A percentile compares a stretch with the other conserved stretches of the same genome.
These are phyloP conservation scores for Catharus minimus DNA, from an alignment of 2,113 vertebrate species.

Conservation along the genomic window DNA sequence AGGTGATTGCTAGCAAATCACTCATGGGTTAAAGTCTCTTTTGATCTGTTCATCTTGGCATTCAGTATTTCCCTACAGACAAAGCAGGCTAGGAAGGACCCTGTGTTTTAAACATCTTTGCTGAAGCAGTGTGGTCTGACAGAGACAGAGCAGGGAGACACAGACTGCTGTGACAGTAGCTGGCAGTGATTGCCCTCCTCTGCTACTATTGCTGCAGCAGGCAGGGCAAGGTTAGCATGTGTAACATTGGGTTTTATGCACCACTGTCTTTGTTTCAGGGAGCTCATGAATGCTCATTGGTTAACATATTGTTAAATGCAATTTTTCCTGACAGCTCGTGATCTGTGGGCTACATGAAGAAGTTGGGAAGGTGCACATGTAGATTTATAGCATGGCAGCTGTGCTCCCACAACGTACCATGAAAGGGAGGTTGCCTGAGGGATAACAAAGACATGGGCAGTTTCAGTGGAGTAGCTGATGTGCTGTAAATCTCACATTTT, in stretches of 20 bases:
- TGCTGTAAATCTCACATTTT: slow-evolving; percentile 10
- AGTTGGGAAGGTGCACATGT: not conserved
- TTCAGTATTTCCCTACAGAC: not conserved
- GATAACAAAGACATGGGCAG: not conserved
- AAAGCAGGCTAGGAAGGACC: not conserved
- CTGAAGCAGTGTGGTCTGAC: not conserved
- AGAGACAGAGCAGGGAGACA: fast-evolving
- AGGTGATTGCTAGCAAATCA: not conserved
- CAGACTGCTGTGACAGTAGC: not conserved
- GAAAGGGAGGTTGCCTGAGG: not conserved
- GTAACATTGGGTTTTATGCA: not conserved
- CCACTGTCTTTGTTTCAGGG: not conserved
- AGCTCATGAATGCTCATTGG: not conserved
- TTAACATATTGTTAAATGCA: not conserved
- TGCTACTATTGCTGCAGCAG: not conserved
- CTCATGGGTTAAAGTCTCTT: not conserved
- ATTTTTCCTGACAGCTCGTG: not conserved
- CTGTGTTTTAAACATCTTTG: not conserved
- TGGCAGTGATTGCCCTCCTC: not conserved
- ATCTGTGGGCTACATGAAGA: not conserved
- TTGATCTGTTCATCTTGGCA: not conserved
- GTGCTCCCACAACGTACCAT: fast-evolving
- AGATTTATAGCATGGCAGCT: not conserved
- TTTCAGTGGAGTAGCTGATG: not conserved
- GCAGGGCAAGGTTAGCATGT: not conserved